Evolutionary conservation across 1,140 invertebrate genomes (phyloP).

Genomic region (Pemphigus obesinymphae): DNA sequence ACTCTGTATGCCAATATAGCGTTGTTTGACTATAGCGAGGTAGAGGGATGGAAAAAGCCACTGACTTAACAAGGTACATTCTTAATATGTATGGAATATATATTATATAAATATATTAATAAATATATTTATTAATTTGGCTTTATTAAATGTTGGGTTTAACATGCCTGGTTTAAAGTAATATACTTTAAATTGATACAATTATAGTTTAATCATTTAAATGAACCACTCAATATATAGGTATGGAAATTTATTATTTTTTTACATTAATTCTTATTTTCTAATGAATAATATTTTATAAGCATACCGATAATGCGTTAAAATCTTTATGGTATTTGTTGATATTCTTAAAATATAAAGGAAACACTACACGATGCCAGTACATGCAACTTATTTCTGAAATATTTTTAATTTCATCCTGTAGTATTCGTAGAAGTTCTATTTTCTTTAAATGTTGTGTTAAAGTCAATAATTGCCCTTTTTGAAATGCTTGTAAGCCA

Average conservation of each 20-base stretch:
- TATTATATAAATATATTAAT: too few species aligned
- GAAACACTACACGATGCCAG: conserved; percentile 69
- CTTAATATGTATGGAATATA: too few species aligned
- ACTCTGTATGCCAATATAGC: too few species aligned
- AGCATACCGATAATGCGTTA: conserved; percentile 57
- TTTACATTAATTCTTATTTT: too few species aligned
- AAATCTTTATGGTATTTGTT: conserved; percentile 61
- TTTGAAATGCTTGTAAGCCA: conserved; percentile 55
- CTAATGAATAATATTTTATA: background rate
- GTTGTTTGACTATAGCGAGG: too few species aligned
- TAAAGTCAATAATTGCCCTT: conserved; percentile 55
- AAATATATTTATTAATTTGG: too few species aligned
- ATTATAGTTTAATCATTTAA: too few species aligned
- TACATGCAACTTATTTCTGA: conserved; percentile 75
- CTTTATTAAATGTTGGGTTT: too few species aligned
- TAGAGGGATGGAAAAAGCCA: too few species aligned
- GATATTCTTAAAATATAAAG: conserved; percentile 69
- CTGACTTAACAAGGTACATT: too few species aligned
- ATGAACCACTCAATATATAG: background rate
- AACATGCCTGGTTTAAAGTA: background rate
- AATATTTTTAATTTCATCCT: conserved; percentile 57
- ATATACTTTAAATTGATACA: too few species aligned
- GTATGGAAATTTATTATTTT: too few species aligned
- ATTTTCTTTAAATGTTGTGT: conserved; percentile 59
- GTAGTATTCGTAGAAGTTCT: conserved; percentile 59